A percentile compares a stretch with the other conserved stretches of the same genome.
Conservation (phyloP, 2,113 vertebrate species). For the Forbesichthys agassizii region DNA sequence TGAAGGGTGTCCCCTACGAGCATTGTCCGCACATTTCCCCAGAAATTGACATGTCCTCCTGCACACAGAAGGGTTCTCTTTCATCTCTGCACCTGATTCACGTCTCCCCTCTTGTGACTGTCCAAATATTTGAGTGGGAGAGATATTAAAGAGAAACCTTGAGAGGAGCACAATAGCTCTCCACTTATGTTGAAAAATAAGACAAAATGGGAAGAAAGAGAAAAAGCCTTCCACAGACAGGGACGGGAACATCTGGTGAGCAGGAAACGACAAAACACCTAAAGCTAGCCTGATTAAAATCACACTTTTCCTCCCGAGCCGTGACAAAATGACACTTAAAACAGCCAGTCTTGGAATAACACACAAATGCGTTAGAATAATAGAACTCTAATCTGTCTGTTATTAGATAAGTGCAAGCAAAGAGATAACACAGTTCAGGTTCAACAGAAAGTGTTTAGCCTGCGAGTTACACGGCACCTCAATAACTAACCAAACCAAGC, state of each 20-base stretch:
- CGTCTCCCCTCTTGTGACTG: slow-evolving; percentile 70
- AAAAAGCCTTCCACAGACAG: slow-evolving; percentile 34
- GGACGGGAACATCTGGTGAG: slow-evolving; percentile 67
- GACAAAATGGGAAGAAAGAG: slow-evolving; percentile 44
- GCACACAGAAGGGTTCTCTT: slow-evolving; percentile 5
- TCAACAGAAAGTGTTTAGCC: slow-evolving; percentile 71
- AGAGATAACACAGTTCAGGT: slow-evolving; percentile 48
- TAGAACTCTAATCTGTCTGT: slow-evolving; percentile 60
- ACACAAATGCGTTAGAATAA: slow-evolving; percentile 63
- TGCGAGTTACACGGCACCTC: slow-evolving; percentile 76
- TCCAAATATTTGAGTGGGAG: slow-evolving; percentile 75
- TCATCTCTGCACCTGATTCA: slow-evolving; percentile 64
- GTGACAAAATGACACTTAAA: slow-evolving; percentile 70
- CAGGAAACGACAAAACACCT: slow-evolving; percentile 61
- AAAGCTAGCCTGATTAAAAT: slow-evolving; percentile 71
- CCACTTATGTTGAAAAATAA: slow-evolving; percentile 68
- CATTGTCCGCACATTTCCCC: not conserved
- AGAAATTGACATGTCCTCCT: slow-evolving; percentile 34
- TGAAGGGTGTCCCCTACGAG: not conserved
- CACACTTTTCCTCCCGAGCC: slow-evolving; percentile 61
- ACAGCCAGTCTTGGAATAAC: slow-evolving; percentile 63
- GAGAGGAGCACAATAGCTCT: slow-evolving; percentile 69
- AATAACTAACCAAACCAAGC: slow-evolving; percentile 38
- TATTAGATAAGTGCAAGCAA: slow-evolving; percentile 64
- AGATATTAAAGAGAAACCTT: slow-evolving; percentile 71